Evolutionary conservation across 2,888 invertebrate species (phyloP).

Genomic region (Xestoiulus laeticollis): DNA sequence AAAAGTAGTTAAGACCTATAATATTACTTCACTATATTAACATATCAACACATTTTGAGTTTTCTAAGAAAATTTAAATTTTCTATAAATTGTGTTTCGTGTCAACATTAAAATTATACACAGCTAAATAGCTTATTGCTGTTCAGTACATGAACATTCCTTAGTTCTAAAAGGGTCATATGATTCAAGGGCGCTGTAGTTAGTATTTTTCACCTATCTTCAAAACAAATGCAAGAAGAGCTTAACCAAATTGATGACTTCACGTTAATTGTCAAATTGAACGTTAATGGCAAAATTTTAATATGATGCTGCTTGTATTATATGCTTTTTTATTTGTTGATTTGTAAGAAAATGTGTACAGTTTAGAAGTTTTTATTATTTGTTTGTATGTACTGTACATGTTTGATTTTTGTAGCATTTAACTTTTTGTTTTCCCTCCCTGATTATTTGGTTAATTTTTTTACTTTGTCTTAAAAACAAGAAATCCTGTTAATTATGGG

Average conservation of each 20-base stretch:
- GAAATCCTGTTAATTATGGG: neutral
- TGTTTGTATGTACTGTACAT: neutral
- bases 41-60: no score
- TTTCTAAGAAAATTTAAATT: no score
- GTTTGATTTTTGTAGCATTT: constrained; percentile 12
- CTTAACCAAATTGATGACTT: neutral
- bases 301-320: neutral
- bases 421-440: neutral
- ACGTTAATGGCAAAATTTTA: neutral
- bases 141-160: neutral
- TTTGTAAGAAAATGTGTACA: constrained; percentile 28
- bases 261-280: neutral
- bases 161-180: neutral
- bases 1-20: no score
- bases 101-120: no score
- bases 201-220: neutral
- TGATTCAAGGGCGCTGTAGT: neutral
- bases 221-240: neutral
- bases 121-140: neutral
- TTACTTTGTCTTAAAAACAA: neutral
- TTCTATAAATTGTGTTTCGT: no score
- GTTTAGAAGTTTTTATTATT: constrained; percentile 4
- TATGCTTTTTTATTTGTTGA: neutral
- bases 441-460: neutral
- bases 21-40: no score